Conservation (phyloP, 1,140 invertebrate species). For the Potamilus streckersoni region DNA sequence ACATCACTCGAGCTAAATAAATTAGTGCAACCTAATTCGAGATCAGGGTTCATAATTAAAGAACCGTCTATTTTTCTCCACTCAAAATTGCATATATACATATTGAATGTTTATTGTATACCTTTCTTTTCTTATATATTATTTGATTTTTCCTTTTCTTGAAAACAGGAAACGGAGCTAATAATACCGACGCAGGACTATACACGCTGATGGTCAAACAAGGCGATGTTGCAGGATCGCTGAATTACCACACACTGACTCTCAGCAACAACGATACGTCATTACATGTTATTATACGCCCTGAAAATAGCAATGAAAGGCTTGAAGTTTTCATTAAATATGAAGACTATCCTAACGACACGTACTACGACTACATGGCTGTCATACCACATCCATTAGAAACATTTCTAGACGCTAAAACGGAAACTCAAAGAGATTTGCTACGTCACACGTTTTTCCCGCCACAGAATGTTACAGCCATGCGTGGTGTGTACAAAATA, state of each 20-base stretch:
- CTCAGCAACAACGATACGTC: constrained; percentile 56
- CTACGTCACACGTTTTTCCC: constrained; percentile 52
- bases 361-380: constrained; percentile 53
- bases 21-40: too few species aligned
- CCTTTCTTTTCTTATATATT: background rate
- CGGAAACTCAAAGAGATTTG: constrained; percentile 21
- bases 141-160: background rate
- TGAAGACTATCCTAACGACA: constrained; percentile 56
- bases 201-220: constrained; percentile 19
- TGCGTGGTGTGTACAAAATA: constrained; percentile 63
- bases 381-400: constrained; percentile 44
- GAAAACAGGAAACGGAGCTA: constrained; percentile 7
- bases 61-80: too few species aligned
- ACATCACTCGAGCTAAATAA: too few species aligned
- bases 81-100: too few species aligned
- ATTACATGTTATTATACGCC: constrained; percentile 50
- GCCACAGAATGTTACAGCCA: constrained; percentile 45
- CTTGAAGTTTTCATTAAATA: constrained; percentile 59
- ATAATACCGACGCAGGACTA: constrained; percentile 1
- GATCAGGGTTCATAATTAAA: too few species aligned
- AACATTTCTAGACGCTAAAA: constrained; percentile 20
- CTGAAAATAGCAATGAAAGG: constrained; percentile 33
- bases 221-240: constrained; percentile 28
- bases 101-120: too few species aligned
- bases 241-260: constrained; percentile 59